Evolutionary conservation across 2,888 invertebrate genomes (phyloP).

Genomic region (Rotaria macrura): DNA sequence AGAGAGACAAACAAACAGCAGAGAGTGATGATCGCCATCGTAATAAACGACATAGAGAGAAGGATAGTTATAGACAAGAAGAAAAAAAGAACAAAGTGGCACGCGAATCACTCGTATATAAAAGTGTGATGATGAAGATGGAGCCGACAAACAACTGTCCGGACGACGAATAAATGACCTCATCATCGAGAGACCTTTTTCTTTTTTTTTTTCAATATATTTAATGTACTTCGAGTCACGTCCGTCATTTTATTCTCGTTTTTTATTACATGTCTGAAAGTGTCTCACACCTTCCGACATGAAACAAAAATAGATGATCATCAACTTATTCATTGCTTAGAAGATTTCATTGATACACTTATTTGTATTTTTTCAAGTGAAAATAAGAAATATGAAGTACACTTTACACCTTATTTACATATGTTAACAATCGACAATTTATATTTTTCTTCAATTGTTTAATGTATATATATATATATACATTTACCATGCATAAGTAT

Average conservation of each 20-base stretch:
- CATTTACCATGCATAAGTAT: background rate
- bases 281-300: background rate
- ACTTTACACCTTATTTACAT: background rate
- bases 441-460: background rate
- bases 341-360: background rate
- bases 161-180: background rate
- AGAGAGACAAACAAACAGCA: background rate
- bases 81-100: slow-evolving; percentile 15
- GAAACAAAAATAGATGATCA: background rate
- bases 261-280: slow-evolving; percentile 6
- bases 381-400: background rate
- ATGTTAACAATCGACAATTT: background rate
- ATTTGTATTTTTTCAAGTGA: background rate
- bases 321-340: background rate
- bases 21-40: background rate
- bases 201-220: background rate
- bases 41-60: background rate
- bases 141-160: slow-evolving; percentile 7
- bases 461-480: background rate
- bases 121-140: background rate
- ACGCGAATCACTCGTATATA: slow-evolving; percentile 6
- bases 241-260: background rate
- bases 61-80: background rate
- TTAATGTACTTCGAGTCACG: background rate
- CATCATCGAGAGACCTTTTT: background rate